phyloP scores from a whole-genome alignment of 1,140 invertebrate genomes.

The Drosophila busckii region DNA sequence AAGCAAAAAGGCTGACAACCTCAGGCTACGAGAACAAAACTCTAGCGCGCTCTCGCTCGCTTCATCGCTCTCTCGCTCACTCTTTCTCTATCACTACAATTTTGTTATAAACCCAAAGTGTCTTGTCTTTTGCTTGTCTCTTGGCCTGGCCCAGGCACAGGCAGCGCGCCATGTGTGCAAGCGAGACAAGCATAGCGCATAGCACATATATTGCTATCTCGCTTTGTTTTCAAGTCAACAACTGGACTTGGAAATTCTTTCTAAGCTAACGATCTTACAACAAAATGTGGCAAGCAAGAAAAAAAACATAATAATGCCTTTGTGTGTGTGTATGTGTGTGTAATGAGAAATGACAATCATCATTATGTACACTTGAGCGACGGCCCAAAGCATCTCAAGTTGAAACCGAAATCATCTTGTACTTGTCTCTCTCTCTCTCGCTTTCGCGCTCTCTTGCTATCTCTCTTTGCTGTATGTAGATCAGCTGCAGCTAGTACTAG shows the following conservation, averaged over 20 bases:
- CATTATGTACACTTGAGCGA: constrained; percentile 62
- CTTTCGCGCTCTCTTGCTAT: constrained; percentile 2
- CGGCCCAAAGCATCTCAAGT: constrained; percentile 27
- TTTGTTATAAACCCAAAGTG: constrained; percentile 72
- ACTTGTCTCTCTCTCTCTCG: constrained; percentile 1
- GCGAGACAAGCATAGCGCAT: constrained; percentile 9
- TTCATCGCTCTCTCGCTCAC: not conserved
- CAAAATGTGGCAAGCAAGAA: constrained; percentile 35
- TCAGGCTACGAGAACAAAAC: constrained; percentile 49
- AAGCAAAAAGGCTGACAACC: constrained; percentile 61
- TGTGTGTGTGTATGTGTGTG: constrained; percentile 18
- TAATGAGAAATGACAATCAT: constrained; percentile 71
- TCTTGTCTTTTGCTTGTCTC: constrained; percentile 47
- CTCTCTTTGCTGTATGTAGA: constrained; percentile 22
- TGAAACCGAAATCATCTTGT: constrained; percentile 49
- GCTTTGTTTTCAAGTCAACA: constrained; percentile 8
- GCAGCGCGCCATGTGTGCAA: constrained; percentile 44
- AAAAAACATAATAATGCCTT: constrained; percentile 3
- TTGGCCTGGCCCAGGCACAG: constrained; percentile 40
- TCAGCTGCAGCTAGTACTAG: too few species aligned
- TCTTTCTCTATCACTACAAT: constrained; percentile 41
- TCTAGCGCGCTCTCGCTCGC: not conserved
- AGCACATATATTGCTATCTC: constrained; percentile 7
- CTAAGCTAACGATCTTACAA: constrained; percentile 26
- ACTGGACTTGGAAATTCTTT: constrained; percentile 39